Percentiles rank a stretch among this genome's conserved stretches.
Conservation (phyloP, 2,888 invertebrate genomes). For the Epinotia demarniana region DNA sequence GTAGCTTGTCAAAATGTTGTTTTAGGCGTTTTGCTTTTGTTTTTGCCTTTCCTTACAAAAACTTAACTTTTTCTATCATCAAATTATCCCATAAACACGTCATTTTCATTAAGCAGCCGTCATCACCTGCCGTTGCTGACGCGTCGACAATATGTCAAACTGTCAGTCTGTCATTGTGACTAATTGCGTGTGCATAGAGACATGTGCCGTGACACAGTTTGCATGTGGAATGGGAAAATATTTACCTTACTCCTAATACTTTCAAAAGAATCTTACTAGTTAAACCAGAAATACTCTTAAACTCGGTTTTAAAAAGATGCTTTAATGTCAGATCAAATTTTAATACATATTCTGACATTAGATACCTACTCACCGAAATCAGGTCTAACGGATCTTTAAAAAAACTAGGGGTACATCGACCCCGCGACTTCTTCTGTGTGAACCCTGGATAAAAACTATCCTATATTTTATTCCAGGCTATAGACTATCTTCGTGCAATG, state of each 20-base stretch:
- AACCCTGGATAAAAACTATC: too few relatives aligned
- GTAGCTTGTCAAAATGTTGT: not conserved
- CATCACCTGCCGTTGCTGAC: slow-evolving; percentile 32
- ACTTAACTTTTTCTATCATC: slow-evolving; percentile 20
- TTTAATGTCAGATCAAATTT: too few relatives aligned
- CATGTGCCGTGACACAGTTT: slow-evolving; percentile 41
- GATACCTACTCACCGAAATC: too few relatives aligned
- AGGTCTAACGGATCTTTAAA: too few relatives aligned
- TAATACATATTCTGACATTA: too few relatives aligned
- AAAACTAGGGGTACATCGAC: not conserved
- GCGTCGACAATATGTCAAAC: slow-evolving; percentile 39
- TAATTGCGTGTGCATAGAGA: slow-evolving; percentile 39
- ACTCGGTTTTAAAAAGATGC: not conserved
- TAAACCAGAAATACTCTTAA: not conserved
- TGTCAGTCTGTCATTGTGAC: slow-evolving; percentile 38
- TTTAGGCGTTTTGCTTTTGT: not conserved
- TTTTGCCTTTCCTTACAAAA: slow-evolving; percentile 22
- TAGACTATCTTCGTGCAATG: too few relatives aligned
- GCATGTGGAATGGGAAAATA: slow-evolving; percentile 33
- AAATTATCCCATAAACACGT: slow-evolving; percentile 37
- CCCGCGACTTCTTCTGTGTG: too few relatives aligned
- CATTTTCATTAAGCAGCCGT: slow-evolving; percentile 34
- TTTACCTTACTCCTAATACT: slow-evolving; percentile 25
- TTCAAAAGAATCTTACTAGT: slow-evolving; percentile 1
- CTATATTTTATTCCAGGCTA: too few relatives aligned